Base-by-base conservation (phyloP, 35 echinoderm and acorn worm species). In the Heliocidaris tuberculata region DNA sequence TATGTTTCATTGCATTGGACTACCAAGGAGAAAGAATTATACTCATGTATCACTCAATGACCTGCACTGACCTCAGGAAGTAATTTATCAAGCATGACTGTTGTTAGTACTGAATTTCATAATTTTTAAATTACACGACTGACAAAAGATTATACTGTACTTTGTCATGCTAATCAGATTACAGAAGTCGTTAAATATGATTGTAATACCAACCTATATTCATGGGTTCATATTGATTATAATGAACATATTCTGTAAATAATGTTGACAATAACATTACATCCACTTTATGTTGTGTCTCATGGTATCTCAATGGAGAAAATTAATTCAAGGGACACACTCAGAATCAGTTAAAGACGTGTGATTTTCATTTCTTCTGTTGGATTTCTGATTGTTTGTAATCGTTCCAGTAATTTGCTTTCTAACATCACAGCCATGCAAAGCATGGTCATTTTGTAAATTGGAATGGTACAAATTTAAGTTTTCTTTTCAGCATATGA, bases 11-110 rank as follows among this genome's bases (percentile, higher is more conserved):
- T 78, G 65, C 21, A 19, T 78, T 78, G 21, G 65, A 78, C 27
- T 21, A 78, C 27, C 4, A 7, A 21, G 65, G 65, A 78, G 65
- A 78, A n/a, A 78, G 19, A 78, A 78, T 29, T 78, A 21, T 78
- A 78, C 65, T 78, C 65, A 0, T 78, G 65, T 78, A 78, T 78
- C 65, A 78, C 65, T 78, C 65, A 78, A 78, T 78, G 65, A 78
- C 65, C 65, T 78, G 65, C 65, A 78, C 65, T 78, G 65, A 78
- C 65, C 65, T 78, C 65, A 78, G 65, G 65, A 78, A 78, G 65
- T 78, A 27, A 78, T 78, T 78, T n/a, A 78, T 78, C 65, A 78
- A 78, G 65, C 65, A 78, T 78, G 65, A 78, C 65, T 78, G 65
- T n/a, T 78, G 65, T 78, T 78, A 78, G 65, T 78, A 78, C 65